Conservation (phyloP, 2,888 invertebrate species). For the Trissolcus japonicus region DNA sequence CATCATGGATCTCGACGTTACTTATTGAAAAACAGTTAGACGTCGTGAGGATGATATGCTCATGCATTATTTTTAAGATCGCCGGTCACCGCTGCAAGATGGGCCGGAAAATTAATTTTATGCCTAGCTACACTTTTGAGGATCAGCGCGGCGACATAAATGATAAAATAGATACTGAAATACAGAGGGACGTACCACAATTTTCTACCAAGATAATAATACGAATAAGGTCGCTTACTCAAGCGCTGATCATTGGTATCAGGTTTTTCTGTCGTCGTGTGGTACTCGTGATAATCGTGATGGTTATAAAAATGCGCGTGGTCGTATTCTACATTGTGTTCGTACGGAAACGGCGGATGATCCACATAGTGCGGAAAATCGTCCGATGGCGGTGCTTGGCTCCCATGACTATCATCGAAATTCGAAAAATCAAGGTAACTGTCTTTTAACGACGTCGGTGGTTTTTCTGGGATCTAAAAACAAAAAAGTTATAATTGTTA, state of each 20-base stretch:
- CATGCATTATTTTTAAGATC: constrained; percentile 1
- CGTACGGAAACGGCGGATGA: constrained; percentile 48
- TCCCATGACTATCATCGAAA: constrained; percentile 45
- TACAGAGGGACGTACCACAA: constrained; percentile 86
- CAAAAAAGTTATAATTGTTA: background rate
- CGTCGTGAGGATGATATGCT: background rate
- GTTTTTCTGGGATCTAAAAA: constrained; percentile 42
- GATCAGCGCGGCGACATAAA: constrained; percentile 84
- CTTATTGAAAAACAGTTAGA: background rate
- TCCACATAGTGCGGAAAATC: constrained; percentile 63
- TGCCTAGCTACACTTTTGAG: constrained; percentile 85
- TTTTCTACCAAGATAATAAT: constrained; percentile 86
- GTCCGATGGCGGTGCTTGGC: constrained; percentile 61
- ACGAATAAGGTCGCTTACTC: constrained; percentile 79
- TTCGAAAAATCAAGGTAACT: constrained; percentile 50
- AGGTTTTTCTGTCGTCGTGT: constrained; percentile 72
- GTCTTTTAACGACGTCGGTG: constrained; percentile 13
- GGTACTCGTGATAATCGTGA: constrained; percentile 75
- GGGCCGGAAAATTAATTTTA: constrained; percentile 79
- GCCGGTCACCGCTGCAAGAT: constrained; percentile 66
- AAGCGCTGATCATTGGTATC: constrained; percentile 72
- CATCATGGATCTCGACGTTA: background rate
- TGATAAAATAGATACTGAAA: constrained; percentile 82
- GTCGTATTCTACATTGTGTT: constrained; percentile 65
- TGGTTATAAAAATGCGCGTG: constrained; percentile 67